Evolutionary conservation across 2,113 vertebrate genomes (phyloP).

Genomic region (Menidia beryllina): DNA sequence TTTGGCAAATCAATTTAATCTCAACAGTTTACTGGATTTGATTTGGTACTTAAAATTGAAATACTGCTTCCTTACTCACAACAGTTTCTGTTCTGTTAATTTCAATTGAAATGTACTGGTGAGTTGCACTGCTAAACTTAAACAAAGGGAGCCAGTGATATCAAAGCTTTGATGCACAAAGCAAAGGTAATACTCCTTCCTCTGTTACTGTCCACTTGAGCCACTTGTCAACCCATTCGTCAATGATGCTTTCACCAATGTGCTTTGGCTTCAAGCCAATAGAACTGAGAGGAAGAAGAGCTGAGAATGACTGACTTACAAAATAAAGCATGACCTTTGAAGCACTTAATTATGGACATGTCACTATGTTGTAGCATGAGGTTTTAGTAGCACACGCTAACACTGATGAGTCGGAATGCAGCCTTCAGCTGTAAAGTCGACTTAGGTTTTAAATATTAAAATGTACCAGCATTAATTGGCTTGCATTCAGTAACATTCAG

Average conservation of each 20-base stretch:
- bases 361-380: conserved; percentile 51
- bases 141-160: conserved; percentile 13
- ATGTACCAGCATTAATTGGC: conserved; percentile 22
- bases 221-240: conserved; percentile 13
- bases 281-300: not conserved
- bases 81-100: not conserved
- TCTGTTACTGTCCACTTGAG: conserved; percentile 12
- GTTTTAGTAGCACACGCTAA: conserved; percentile 59
- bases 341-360: conserved; percentile 72
- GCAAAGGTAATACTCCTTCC: conserved; percentile 5
- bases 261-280: conserved; percentile 20
- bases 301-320: conserved; percentile 31
- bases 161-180: conserved; percentile 39
- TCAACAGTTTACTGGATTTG: conserved; percentile 25
- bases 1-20: conserved; percentile 10
- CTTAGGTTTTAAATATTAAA: conserved; percentile 23
- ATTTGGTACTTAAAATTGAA: conserved; percentile 26
- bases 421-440: conserved; percentile 57
- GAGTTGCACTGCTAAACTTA: conserved; percentile 16
- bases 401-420: conserved; percentile 47
- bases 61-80: conserved; percentile 24
- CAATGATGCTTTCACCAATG: conserved; percentile 33
- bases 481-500: conserved; percentile 56
- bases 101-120: conserved; percentile 16
- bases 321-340: conserved; percentile 58